Evolutionary conservation across 2,888 invertebrate genomes (phyloP), one percentile per base, ranked within the genome.

Genomic region (Elaeidobius kamerunicus): DNA sequence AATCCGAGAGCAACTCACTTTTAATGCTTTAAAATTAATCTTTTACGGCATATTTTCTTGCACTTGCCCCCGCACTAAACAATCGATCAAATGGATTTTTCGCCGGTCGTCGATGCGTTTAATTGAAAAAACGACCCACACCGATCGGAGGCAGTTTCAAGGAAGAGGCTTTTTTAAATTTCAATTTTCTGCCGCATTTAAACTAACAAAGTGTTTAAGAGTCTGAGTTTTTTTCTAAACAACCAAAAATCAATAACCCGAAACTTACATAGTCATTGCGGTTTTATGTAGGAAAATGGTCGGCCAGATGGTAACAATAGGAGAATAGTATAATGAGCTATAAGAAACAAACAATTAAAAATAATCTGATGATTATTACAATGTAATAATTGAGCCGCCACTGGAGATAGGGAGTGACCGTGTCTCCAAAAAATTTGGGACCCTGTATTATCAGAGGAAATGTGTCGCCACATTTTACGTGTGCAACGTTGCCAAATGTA

Each of bases 201-300:
- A 56, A 56, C 56, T 58, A 58, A 58, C 58, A 58, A 58, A 58
- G 58, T 58, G 63, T 63, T 63, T 63, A 63, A 63, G 58, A 58
- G 57, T 55, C 36, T 32, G 28, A 30, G 19, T 49, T 56, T 56
- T 48, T 39, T 42, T 20, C 30, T 34, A 23, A 19, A 56, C 53
- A 49, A 56, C 47, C 28, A 23, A 46, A 54, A 52, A 42, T 32
- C 50, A 55, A 50, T 52, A 46, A 36, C 14, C 14, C 30, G 17
- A 23, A 53, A 28, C 30, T 17, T 39, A 30, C 47, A 38, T n/a
- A 53, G 53, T 53, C 47, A 52, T 43, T 30, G 17, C 19, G 20
- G 19, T 16, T n/a, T 43, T 16, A 20, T 28, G 19, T 4, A 17
- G 16, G 20, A 36, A 45, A 45, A 36, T 27, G 35, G 45, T 44